phyloP scores from a whole-genome alignment of 2,113 vertebrate genomes.

The Pluvialis apricaria region DNA sequence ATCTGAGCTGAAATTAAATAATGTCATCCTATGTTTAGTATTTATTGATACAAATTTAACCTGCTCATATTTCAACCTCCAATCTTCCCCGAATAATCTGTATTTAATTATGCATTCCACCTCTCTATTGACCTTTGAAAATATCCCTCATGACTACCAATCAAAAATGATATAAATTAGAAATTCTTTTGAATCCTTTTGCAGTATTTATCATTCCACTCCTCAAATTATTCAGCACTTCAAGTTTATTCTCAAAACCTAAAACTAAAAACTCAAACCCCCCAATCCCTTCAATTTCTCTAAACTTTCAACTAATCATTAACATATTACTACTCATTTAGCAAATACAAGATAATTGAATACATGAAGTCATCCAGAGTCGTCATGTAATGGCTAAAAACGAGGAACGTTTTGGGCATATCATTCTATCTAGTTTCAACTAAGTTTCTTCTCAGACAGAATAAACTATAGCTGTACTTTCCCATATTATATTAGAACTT shows the following conservation, averaged over 20 bases:
- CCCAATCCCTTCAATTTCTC: background rate
- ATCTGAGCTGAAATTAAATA: slow-evolving; percentile 56
- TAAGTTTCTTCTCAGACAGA: background rate
- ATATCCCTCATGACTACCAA: slow-evolving; percentile 48
- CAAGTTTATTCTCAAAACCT: background rate
- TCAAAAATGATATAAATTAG: slow-evolving; percentile 46
- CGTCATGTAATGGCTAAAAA: background rate
- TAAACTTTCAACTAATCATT: background rate
- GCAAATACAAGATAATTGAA: background rate
- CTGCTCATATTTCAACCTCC: slow-evolving; percentile 56
- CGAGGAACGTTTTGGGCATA: background rate
- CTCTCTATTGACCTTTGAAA: slow-evolving; percentile 65
- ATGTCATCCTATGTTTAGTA: slow-evolving; percentile 55
- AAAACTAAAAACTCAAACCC: background rate
- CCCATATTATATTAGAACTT: background rate
- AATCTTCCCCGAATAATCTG: slow-evolving; percentile 46
- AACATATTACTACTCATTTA: background rate
- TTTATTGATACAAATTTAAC: slow-evolving; percentile 66
- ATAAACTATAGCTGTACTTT: background rate
- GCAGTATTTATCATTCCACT: slow-evolving; percentile 15
- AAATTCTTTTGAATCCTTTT: slow-evolving; percentile 14
- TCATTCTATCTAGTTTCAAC: background rate
- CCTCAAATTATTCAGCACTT: background rate
- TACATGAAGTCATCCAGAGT: background rate
- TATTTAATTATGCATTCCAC: slow-evolving; percentile 66